Evolutionary conservation across 2,113 vertebrate species (phyloP), one percentile per base, ranked within the genome.

Genomic region (Paralichthys olivaceus): DNA sequence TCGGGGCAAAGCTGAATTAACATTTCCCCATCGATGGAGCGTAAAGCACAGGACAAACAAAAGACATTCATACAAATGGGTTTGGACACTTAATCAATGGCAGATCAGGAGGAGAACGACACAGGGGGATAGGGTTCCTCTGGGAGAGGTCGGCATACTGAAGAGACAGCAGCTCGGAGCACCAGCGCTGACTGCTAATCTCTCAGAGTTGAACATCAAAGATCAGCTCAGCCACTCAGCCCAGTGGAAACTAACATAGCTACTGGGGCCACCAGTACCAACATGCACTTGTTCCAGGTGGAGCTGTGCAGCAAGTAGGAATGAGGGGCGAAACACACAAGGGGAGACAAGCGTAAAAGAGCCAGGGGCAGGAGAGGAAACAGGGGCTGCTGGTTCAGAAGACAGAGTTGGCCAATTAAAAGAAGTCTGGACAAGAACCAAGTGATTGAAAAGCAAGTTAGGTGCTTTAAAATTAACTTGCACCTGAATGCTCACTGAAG

Each of bases 251-350:
- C 58, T 51, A 84, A 95, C 95, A 94, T 94, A 93, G 95, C 96
- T 95, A 94, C 93, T 90, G 95, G 95, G 95, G 90, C 93, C 95
- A 93, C 96, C 93, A 94, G 96, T 94, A 95, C 91, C 94, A 93
- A 95, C 95, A 95, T 90, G 95, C 87, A 81, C 79, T 85, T 75
- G 77, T 71, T 80, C 78, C 80, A 84, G 82, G 85, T 83, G 75
- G 68, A 82, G 78, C 47, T 53, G 76, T 49, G 71, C 49, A 61
- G 29, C 5, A 15, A 67, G 49, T 22, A 58, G 54, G 57, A 81
- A 57, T 15, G 62, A 23, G 74, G 61, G 61, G 45, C 14, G 45
- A 49, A 19, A 19, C 15, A 19, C 15, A 49, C 15, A 47, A 6
- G 19, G 45, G 55, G 19, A 56, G 37, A 37, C 7, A 4, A 53